A percentile compares a stretch with the other conserved stretches of the same genome.
Evolutionary conservation across 2,888 invertebrate species (phyloP).

Genomic region (Coelogynopora nodosa): DNA sequence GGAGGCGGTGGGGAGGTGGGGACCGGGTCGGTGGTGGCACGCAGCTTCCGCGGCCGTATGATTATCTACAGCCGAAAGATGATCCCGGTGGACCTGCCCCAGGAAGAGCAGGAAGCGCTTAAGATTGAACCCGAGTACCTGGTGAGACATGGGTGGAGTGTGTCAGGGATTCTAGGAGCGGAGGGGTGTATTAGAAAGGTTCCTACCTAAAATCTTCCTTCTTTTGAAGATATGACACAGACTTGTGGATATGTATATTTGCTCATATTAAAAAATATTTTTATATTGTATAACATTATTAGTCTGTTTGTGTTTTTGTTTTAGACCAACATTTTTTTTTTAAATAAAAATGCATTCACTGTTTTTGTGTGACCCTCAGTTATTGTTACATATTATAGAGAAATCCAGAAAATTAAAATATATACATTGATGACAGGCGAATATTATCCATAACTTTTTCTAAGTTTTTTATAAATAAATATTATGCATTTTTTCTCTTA

Average conservation of each 20-base stretch:
- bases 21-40: constrained; percentile 86
- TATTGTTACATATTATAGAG: too few species aligned
- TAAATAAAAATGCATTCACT: neutral
- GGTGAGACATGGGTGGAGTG: constrained; percentile 26
- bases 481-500: too few species aligned
- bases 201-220: too few species aligned
- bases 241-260: too few species aligned
- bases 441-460: too few species aligned
- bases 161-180: neutral
- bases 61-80: constrained; percentile 69
- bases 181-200: too few species aligned
- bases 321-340: neutral
- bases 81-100: constrained; percentile 44
- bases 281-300: neutral
- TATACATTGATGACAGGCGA: too few species aligned
- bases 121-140: constrained; percentile 31
- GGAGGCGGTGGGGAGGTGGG: constrained; percentile 66
- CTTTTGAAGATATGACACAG: too few species aligned
- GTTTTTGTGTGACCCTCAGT: neutral
- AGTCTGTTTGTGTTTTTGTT: too few species aligned
- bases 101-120: constrained; percentile 41
- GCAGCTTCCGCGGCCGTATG: constrained; percentile 75
- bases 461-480: too few species aligned
- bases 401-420: too few species aligned
- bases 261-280: neutral